phyloP scores from a whole-genome alignment of 2,797 vertebrate species.

The Dallia pectoralis region DNA sequence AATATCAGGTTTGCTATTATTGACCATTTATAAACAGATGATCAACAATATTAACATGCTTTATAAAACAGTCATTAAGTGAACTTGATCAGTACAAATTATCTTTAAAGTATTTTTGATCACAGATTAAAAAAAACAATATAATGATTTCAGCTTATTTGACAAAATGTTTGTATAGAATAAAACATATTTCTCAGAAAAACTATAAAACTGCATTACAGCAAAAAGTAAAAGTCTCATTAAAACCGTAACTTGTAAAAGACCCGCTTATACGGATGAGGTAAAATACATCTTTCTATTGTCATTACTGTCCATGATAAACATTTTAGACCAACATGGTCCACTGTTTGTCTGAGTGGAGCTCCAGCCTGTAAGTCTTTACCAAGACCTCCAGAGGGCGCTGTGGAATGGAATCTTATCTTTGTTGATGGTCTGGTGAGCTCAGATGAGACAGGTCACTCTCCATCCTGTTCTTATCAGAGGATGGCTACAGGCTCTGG shows the following conservation, averaged over 20 bases:
- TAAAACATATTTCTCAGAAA: too few relatives aligned
- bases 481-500: constrained; percentile 21
- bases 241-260: neutral
- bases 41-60: neutral
- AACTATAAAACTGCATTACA: neutral
- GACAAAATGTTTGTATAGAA: neutral
- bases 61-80: neutral
- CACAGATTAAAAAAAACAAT: too few relatives aligned
- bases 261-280: neutral
- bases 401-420: constrained; percentile 29
- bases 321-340: neutral
- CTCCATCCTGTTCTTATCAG: constrained; percentile 19
- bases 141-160: too few relatives aligned
- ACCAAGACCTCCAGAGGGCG: neutral
- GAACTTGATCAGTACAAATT: neutral
- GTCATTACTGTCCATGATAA: neutral
- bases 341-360: neutral
- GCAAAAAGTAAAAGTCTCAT: neutral
- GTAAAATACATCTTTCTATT: neutral
- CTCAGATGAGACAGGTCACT: neutral
- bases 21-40: neutral
- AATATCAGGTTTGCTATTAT: neutral
- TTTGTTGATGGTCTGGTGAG: constrained; percentile 24
- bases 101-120: too few relatives aligned
- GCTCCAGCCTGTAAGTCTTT: neutral